Conservation (phyloP, 2,888 invertebrate species). For the Cataglyphis albicans region DNA sequence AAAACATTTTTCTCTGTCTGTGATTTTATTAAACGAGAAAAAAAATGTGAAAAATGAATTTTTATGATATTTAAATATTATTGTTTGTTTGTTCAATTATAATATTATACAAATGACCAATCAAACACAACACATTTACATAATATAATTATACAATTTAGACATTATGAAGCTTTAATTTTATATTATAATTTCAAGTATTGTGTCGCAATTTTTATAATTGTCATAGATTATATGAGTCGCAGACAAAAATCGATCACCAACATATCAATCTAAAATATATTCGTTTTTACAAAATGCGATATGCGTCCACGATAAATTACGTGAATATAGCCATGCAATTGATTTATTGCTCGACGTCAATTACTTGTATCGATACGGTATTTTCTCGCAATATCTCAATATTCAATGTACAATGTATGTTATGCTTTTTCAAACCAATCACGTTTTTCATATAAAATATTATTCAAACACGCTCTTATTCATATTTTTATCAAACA, state of each 20-base stretch:
- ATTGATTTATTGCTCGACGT: conserved; percentile 42
- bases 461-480: conserved; percentile 23
- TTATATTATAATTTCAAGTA: not conserved
- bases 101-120: not conserved
- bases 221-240: not conserved
- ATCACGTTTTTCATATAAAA: conserved; percentile 39
- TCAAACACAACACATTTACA: not conserved
- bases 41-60: not conserved
- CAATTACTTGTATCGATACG: conserved; percentile 37
- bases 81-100: not conserved
- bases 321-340: conserved; percentile 26
- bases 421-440: conserved; percentile 25
- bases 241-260: not conserved
- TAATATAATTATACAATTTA: not conserved
- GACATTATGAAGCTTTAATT: not conserved
- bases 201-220: not conserved
- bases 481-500: conserved; percentile 24
- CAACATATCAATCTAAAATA: conserved; percentile 13
- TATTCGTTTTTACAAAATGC: conserved; percentile 34
- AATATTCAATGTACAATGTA: conserved; percentile 21
- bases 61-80: not conserved
- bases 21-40: not conserved
- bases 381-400: conserved; percentile 46
- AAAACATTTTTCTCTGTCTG: not conserved
- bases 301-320: conserved; percentile 26